A percentile compares a stretch with the other conserved stretches of the same genome.
Evolutionary conservation across 2,113 vertebrate genomes (phyloP).

Genomic region (Oryzias curvinotus): DNA sequence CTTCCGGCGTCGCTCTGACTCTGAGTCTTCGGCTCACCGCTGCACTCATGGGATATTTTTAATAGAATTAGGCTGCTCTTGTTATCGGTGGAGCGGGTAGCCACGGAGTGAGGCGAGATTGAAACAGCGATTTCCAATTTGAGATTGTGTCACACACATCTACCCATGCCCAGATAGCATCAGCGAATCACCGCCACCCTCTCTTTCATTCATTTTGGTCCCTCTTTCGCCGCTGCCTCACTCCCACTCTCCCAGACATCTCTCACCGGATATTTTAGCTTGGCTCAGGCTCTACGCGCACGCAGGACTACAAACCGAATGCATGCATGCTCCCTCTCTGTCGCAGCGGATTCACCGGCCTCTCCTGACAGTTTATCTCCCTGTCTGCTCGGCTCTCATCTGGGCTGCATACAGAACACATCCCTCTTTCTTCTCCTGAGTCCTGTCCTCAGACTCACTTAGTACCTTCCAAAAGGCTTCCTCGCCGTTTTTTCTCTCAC

Average conservation of each 20-base stretch:
- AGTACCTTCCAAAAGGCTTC: constrained; percentile 33
- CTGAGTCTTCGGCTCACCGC: constrained; percentile 38
- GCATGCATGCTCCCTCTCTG: constrained; percentile 55
- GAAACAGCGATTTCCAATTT: constrained; percentile 85
- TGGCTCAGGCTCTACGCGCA: constrained; percentile 30
- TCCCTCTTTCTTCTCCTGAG: constrained; percentile 42
- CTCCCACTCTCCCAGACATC: constrained; percentile 18
- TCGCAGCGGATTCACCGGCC: constrained; percentile 48
- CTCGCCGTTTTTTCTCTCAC: constrained; percentile 27
- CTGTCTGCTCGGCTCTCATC: constrained; percentile 64
- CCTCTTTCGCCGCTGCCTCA: constrained; percentile 31
- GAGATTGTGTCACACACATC: constrained; percentile 81
- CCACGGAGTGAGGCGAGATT: constrained; percentile 78
- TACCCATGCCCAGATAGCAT: constrained; percentile 76
- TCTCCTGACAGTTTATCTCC: constrained; percentile 63
- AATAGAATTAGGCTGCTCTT: constrained; percentile 79
- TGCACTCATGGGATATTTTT: constrained; percentile 76
- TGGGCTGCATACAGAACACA: constrained; percentile 37
- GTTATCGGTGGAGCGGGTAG: constrained; percentile 74
- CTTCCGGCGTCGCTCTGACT: constrained; percentile 13
- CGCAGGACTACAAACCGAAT: constrained; percentile 50
- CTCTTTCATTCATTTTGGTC: constrained; percentile 53
- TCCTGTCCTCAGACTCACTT: constrained; percentile 34
- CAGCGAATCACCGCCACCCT: constrained; percentile 71
- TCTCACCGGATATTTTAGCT: constrained; percentile 46